These are phyloP conservation scores for Pemphigus obesinymphae DNA, from an alignment of 1,140 invertebrate genomes.

Conservation along the genomic window DNA sequence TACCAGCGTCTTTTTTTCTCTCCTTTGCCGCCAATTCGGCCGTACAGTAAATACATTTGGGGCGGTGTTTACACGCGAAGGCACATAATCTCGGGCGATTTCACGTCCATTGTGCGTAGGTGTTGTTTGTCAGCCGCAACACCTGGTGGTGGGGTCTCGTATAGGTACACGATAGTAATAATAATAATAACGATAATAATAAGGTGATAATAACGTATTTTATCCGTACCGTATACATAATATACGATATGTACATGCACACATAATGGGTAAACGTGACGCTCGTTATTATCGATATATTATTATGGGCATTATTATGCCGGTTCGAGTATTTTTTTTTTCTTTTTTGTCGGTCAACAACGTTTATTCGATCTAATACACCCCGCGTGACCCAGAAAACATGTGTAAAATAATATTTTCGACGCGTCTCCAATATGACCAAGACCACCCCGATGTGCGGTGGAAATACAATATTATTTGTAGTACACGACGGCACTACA, in stretches of 20 bases:
- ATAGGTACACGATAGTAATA: neutral
- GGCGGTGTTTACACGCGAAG: neutral
- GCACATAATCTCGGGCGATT: neutral
- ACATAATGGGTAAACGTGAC: too few species aligned
- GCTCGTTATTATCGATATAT: too few species aligned
- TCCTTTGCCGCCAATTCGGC: neutral
- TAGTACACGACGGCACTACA: too few species aligned
- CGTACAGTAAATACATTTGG: neutral
- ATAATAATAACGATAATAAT: neutral
- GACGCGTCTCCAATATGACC: too few species aligned
- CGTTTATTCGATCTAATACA: neutral
- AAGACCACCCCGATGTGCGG: too few species aligned
- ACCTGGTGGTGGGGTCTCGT: neutral
- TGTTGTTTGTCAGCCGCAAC: neutral
- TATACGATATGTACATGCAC: too few species aligned
- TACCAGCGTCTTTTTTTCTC: neutral
- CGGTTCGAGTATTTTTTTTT: too few species aligned
- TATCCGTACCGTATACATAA: too few species aligned
- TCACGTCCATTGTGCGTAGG: neutral
- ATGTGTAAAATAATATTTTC: too few species aligned
- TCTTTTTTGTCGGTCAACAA: conserved; percentile 24
- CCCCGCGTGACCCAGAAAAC: neutral
- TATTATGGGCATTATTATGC: too few species aligned
- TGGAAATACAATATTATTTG: too few species aligned
- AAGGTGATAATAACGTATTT: neutral